Conservation (phyloP, 2,113 vertebrate species). For the Zosterops japonicus region DNA sequence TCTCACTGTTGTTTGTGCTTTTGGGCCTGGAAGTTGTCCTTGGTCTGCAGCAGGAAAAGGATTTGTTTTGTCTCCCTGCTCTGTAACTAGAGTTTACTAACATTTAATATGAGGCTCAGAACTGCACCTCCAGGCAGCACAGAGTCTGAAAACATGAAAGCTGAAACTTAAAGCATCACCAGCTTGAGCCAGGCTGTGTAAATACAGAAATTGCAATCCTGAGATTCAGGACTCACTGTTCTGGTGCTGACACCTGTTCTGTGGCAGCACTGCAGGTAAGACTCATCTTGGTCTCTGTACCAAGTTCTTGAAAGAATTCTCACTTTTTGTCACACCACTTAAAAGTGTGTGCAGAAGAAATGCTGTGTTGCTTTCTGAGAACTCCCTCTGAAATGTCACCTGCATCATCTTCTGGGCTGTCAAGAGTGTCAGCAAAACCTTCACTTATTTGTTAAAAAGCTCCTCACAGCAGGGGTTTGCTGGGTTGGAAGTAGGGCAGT, state of each 20-base stretch:
- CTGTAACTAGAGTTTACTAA: too few relatives aligned
- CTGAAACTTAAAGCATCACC: background rate
- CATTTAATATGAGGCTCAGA: too few relatives aligned
- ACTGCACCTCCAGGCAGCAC: too few relatives aligned
- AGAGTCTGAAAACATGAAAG: too few relatives aligned
- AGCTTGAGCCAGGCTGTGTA: background rate
- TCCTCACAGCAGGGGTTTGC: background rate
- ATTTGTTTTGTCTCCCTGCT: too few relatives aligned
- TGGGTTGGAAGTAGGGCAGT: background rate
- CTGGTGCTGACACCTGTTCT: background rate
- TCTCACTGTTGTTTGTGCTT: too few relatives aligned
- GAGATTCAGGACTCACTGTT: rapidly evolving
- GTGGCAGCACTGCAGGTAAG: background rate
- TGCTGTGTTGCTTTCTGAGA: background rate
- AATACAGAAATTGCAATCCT: background rate
- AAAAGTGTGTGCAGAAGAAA: background rate
- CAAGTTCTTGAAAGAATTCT: background rate
- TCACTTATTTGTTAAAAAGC: background rate
- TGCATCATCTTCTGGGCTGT: conserved; percentile 28
- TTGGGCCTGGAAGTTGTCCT: too few relatives aligned
- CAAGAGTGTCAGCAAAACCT: background rate
- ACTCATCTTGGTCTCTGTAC: background rate
- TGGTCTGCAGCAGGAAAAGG: too few relatives aligned
- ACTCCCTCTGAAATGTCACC: background rate
- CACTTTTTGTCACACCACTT: background rate